These are phyloP conservation scores for Morelia viridis DNA, from an alignment of 2,797 vertebrate species.

Conservation along the genomic window DNA sequence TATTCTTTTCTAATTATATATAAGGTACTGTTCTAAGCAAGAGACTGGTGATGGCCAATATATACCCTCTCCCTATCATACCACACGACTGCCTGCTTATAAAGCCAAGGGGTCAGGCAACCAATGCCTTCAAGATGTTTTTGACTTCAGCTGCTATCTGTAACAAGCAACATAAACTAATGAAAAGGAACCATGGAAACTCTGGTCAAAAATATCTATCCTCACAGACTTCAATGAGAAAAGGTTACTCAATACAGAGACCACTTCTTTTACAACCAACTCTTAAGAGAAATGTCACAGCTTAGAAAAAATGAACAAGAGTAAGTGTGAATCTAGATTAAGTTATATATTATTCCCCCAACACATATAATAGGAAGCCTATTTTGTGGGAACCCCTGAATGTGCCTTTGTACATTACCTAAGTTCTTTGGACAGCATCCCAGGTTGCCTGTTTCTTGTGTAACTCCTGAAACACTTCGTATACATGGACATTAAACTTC, in stretches of 20 bases:
- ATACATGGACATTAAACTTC: not conserved
- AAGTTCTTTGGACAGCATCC: not conserved
- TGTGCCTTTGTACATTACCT: not conserved
- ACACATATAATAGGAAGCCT: not conserved
- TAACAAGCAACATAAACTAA: not conserved
- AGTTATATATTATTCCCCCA: not conserved
- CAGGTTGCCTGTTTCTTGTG: not conserved
- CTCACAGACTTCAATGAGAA: not conserved
- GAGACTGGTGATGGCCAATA: not conserved
- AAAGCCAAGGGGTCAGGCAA: not conserved
- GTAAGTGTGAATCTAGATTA: too few relatives aligned
- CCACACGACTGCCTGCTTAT: not conserved
- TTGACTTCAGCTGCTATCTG: not conserved
- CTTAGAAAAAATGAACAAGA: not conserved
- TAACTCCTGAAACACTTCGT: not conserved
- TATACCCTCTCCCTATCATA: not conserved
- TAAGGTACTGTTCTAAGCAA: not conserved
- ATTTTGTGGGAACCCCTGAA: not conserved
- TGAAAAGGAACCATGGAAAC: not conserved
- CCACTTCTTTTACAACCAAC: not conserved
- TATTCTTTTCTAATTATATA: not conserved
- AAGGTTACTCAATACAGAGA: not conserved
- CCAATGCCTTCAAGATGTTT: not conserved
- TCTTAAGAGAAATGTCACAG: not conserved
- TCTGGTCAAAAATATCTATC: not conserved